These are phyloP conservation scores for Eilema griseolum DNA, from an alignment of 2,888 invertebrate species.

Conservation along the genomic window DNA sequence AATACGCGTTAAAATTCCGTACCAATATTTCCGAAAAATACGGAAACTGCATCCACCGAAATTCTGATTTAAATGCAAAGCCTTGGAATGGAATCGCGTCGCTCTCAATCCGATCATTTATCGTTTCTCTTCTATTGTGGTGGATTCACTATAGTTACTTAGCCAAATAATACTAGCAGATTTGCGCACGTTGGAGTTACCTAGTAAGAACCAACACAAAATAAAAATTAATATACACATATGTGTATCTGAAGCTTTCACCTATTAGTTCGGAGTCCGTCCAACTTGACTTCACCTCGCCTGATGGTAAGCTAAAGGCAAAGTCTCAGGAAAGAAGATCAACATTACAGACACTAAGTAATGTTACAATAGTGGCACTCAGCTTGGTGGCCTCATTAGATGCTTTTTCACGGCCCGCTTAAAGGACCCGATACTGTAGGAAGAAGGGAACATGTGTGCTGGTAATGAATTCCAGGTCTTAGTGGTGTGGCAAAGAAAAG, in stretches of 20 bases:
- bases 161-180: background rate
- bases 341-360: too few relatives aligned
- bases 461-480: too few relatives aligned
- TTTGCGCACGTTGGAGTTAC: slow-evolving; percentile 10
- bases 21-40: slow-evolving; percentile 63
- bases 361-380: too few relatives aligned
- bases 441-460: too few relatives aligned
- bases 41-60: slow-evolving; percentile 66
- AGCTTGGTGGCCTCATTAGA: too few relatives aligned
- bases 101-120: slow-evolving; percentile 64
- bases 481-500: too few relatives aligned
- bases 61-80: slow-evolving; percentile 76
- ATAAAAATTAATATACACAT: background rate
- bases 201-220: background rate
- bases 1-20: slow-evolving; percentile 30
- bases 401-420: too few relatives aligned
- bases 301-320: too few relatives aligned
- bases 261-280: too few relatives aligned
- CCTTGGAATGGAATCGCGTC: slow-evolving; percentile 67
- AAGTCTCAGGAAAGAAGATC: too few relatives aligned
- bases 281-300: background rate
- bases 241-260: too few relatives aligned
- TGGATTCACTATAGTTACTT: slow-evolving; percentile 16
- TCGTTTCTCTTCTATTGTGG: slow-evolving; percentile 59
- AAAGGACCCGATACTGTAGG: too few relatives aligned